phyloP scores from a whole-genome alignment of 2,113 vertebrate genomes.

The Aegypius monachus region DNA sequence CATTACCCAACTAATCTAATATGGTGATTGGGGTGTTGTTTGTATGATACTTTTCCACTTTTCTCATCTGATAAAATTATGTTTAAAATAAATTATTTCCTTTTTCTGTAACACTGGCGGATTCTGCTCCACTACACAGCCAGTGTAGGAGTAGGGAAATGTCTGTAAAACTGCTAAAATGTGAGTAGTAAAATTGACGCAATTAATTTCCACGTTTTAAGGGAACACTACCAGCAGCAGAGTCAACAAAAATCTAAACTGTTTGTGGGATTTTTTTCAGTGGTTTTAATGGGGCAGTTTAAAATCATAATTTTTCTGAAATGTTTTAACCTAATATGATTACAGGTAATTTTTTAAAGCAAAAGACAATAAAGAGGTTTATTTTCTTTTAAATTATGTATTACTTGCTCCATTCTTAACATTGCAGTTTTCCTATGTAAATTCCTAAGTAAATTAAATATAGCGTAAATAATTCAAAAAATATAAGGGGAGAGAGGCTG shows the following conservation, averaged over 20 bases:
- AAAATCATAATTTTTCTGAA: neutral
- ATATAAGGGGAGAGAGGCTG: neutral
- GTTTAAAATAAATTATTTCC: neutral
- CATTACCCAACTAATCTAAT: neutral
- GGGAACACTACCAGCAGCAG: neutral
- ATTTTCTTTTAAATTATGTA: neutral
- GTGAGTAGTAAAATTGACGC: neutral
- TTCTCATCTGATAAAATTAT: neutral
- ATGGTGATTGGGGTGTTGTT: neutral
- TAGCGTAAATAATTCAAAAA: neutral
- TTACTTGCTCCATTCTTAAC: neutral
- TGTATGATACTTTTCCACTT: neutral
- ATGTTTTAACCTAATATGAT: neutral
- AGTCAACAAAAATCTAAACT: neutral
- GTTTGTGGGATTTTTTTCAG: neutral
- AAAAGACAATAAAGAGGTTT: neutral
- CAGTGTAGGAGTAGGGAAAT: neutral
- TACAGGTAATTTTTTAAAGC: neutral
- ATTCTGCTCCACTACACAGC: neutral
- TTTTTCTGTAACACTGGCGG: neutral
- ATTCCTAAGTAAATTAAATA: neutral
- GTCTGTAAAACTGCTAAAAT: neutral
- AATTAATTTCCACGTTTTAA: neutral
- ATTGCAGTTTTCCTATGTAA: neutral
- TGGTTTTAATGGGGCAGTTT: neutral